Evolutionary conservation across 2,888 invertebrate genomes (phyloP).

Genomic region (Conops quadrifasciatus): DNA sequence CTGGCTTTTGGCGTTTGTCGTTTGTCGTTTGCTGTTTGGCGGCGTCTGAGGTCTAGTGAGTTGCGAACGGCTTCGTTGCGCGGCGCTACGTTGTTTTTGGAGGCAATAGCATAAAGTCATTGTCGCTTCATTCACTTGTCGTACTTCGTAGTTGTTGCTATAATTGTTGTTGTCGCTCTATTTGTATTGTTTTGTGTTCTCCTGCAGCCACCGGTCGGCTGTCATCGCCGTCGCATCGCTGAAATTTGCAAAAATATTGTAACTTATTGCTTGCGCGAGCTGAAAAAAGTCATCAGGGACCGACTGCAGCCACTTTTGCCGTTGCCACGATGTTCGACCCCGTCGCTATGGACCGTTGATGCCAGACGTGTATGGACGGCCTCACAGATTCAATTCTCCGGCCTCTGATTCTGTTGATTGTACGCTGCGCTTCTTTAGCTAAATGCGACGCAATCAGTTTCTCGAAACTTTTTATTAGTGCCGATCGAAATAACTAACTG

Average conservation of each 20-base stretch:
- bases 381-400: constrained; percentile 16
- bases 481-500: constrained; percentile 4
- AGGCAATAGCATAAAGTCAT: too few relatives aligned
- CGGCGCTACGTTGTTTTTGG: too few relatives aligned
- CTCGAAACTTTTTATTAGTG: constrained; percentile 17
- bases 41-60: not conserved
- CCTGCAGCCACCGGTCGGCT: not conserved
- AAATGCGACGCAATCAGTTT: constrained; percentile 22
- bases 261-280: constrained; percentile 28
- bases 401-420: constrained; percentile 9
- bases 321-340: not conserved
- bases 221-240: constrained; percentile 28
- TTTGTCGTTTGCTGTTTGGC: not conserved
- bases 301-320: not conserved
- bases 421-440: constrained; percentile 8
- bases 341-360: not conserved
- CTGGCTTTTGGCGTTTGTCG: not conserved
- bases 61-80: not conserved
- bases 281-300: constrained; percentile 16
- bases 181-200: not conserved
- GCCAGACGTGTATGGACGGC: not conserved
- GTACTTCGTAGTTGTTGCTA: not conserved
- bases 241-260: constrained; percentile 25
- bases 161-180: constrained; percentile 16
- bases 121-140: not conserved